Evolutionary conservation across 2,888 invertebrate species (phyloP), one percentile per base, ranked within the genome.

Genomic region (Drosophila maculinotata): DNA sequence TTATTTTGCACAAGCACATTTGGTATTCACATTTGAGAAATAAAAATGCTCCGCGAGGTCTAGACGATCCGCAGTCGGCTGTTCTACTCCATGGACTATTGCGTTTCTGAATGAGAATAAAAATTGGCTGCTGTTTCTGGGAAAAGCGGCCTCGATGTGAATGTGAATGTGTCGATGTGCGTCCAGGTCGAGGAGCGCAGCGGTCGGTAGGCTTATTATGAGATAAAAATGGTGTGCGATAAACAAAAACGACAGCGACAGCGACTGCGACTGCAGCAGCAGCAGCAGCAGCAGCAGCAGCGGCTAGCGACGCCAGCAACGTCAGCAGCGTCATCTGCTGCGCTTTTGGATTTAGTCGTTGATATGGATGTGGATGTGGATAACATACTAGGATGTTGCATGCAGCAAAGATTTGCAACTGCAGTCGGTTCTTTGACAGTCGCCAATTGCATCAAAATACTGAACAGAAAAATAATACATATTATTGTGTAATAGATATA

Each of bases 121-220:
- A 84, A 87, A 78, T 66, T 67, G 66, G 47, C 64, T 64, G 71
- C 64, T 54, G 69, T 60, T 62, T 47, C 62, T 39, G 51, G 44
- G 51, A 54, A 54, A 35, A 30, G 12, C 45, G 48, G 52, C 60
- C 58, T 44, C 52, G 54, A 68, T 59, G 44, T 47, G 39, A 48
- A 49, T 63, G 49, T 54, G 39, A 41, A 42, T 68, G 52, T 44
- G 35, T 64, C 33, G 56, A 38, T 63, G 56, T 56, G 56, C 20
- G 53, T 58, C 33, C 63, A 59, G 53, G 53, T 49, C 39, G 58
- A 58, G 80, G 75, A 78, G 75, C 77, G 74, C 85, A 83, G 86
- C 79, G 69, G 35, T 53, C 48, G 82, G 83, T 86, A 86, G 89
- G 89, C 90, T 90, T 90, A 90, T 89, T 90, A 90, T 90, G 87